Conservation (phyloP, 2,113 vertebrate species). For the Holacanthus passer region DNA sequence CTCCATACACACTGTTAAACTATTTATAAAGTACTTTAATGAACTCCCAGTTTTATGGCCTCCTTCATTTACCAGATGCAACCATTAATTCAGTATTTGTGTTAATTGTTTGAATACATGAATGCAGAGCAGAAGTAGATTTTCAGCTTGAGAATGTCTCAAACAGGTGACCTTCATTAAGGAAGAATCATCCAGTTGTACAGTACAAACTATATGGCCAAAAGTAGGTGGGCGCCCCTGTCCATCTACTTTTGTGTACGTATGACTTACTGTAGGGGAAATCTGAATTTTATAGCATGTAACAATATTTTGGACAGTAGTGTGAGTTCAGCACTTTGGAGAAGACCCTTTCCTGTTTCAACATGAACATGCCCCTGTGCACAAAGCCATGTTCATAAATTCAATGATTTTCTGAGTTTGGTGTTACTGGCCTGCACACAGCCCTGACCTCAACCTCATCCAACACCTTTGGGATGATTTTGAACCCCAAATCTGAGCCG, state of each 20-base stretch:
- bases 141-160: slow-evolving; percentile 5
- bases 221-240: no score
- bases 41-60: background rate
- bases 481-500: background rate
- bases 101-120: slow-evolving; percentile 1
- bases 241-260: background rate
- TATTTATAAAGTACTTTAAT: slow-evolving; percentile 27
- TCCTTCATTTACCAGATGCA: slow-evolving; percentile 15
- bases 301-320: background rate
- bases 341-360: background rate
- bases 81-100: background rate
- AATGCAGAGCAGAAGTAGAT: slow-evolving; percentile 27
- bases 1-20: slow-evolving; percentile 1
- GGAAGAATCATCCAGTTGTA: background rate
- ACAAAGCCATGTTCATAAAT: background rate
- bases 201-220: background rate
- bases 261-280: background rate
- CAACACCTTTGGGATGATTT: background rate
- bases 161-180: slow-evolving; percentile 15
- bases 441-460: background rate
- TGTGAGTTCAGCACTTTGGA: background rate
- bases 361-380: background rate
- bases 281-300: background rate
- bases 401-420: background rate
- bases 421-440: background rate